A percentile compares a stretch with the other conserved stretches of the same genome.
Evolutionary conservation across 1,140 invertebrate species (phyloP).

Genomic region (Lasioglossum albipes): DNA sequence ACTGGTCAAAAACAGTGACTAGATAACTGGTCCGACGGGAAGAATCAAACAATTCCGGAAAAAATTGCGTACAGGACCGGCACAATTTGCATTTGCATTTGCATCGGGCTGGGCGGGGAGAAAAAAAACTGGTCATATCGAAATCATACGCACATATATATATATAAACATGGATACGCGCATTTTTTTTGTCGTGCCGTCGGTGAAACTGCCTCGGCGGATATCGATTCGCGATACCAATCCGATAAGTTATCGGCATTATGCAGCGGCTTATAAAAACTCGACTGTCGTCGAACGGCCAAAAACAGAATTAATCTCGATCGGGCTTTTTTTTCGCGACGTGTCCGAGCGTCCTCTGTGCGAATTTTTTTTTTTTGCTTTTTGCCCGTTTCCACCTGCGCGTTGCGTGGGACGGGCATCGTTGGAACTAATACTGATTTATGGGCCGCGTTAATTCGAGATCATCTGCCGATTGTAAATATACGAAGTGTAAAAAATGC

Average conservation of each 20-base stretch:
- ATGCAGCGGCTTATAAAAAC: slow-evolving; percentile 64
- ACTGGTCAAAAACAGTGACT: too few species aligned
- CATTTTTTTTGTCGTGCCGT: neutral
- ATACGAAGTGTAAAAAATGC: slow-evolving; percentile 48
- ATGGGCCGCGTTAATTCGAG: slow-evolving; percentile 60
- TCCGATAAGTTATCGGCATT: slow-evolving; percentile 64
- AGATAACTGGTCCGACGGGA: too few species aligned
- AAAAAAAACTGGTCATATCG: too few species aligned
- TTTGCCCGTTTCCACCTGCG: too few species aligned
- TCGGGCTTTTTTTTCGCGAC: slow-evolving; percentile 31
- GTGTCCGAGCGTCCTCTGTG: neutral
- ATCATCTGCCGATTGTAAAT: slow-evolving; percentile 52
- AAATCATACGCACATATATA: neutral
- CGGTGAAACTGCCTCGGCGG: slow-evolving; percentile 25
- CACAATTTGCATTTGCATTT: too few species aligned
- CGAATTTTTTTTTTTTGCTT: slow-evolving; percentile 9
- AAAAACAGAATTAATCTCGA: slow-evolving; percentile 60
- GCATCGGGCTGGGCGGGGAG: too few species aligned
- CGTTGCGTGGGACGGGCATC: neutral
- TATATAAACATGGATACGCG: neutral
- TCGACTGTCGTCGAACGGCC: slow-evolving; percentile 57
- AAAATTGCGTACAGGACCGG: too few species aligned
- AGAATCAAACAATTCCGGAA: too few species aligned
- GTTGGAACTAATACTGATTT: slow-evolving; percentile 60
- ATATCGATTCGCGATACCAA: slow-evolving; percentile 48